These are phyloP conservation scores for Stegostoma tigrinum DNA, from an alignment of 2,113 vertebrate genomes.

Conservation along the genomic window DNA sequence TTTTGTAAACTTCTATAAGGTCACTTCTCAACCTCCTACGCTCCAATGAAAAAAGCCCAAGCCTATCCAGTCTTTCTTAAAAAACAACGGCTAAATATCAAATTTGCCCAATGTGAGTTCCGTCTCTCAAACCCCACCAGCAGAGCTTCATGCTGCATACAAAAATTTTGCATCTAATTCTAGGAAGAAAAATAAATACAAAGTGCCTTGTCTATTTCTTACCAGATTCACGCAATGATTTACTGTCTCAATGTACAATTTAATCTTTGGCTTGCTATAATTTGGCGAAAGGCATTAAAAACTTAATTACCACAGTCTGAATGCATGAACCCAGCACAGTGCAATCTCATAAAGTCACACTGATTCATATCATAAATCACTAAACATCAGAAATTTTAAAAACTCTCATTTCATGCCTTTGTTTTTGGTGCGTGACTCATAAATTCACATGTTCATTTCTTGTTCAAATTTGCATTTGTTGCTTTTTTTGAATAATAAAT, in stretches of 20 bases:
- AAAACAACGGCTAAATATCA: neutral
- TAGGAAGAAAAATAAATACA: neutral
- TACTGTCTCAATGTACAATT: neutral
- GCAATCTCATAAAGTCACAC: constrained; percentile 4
- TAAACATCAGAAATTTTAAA: constrained; percentile 10
- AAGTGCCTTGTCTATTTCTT: neutral
- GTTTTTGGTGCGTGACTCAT: neutral
- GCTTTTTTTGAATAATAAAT: neutral
- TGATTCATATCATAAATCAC: constrained; percentile 22
- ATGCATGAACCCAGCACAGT: neutral
- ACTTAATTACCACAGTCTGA: neutral
- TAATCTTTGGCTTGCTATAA: neutral
- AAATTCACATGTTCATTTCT: neutral
- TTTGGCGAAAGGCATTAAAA: constrained; percentile 12
- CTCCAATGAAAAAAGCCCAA: no score
- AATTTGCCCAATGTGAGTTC: neutral
- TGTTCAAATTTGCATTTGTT: neutral
- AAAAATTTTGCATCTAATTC: neutral
- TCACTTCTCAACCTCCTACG: no score
- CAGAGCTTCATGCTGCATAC: neutral
- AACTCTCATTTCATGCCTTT: neutral
- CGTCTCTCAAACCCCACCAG: neutral
- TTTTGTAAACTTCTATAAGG: no score
- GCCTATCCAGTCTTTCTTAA: neutral
- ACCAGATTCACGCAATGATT: neutral